Base-by-base conservation (phyloP, 2,797 vertebrate species). In the Trematomus bernacchii region DNA sequence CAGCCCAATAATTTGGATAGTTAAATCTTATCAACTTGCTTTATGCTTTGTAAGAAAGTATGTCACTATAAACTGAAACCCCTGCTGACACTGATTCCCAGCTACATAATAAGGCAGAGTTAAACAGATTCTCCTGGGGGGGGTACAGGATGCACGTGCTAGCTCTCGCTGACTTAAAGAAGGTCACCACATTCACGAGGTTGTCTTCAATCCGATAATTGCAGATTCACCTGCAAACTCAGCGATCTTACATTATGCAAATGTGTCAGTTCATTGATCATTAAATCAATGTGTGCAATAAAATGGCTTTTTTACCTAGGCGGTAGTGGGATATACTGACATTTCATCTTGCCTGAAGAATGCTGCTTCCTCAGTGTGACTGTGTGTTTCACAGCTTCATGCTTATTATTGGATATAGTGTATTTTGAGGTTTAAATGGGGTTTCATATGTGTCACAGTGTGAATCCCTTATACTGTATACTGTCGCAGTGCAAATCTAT, bases 261-360 rank as follows among this genome's bases (percentile, higher is more conserved):
- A 91, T 77, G 2, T 75, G 43, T 59, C 50, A 8, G 8, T 18
- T 60, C 52, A 91, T 91, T 70, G 84, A 91, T 86, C 68, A 75
- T 42, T 80, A 44, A 73, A 88, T 91, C 85, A 74, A 90, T 90
- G 54, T 66, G 63, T 51, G 65, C 61, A 53, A 55, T 44, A 86
- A 77, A 84, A 75, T 59, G 6, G 3, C 52, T 42, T 71, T 68
- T 72, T 63, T 51, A 55, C 48, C 0, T 12, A 60, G 15, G 42
- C 7, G 54, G 44, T 44, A 42, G 46, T 23, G n/a, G 55, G 23
- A 73, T 16, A 67, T 47, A 44, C 46, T 55, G 21, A 16, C 21
- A 55, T 58, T 64, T 60, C 7, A 40, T 63, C 61, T 8, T 23
- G 40, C 1, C 0, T 43, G 11, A 16, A 15, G 37, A 44, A 23